Base-by-base conservation (phyloP, 2,888 invertebrate species). In the Phengaris alcon region DNA sequence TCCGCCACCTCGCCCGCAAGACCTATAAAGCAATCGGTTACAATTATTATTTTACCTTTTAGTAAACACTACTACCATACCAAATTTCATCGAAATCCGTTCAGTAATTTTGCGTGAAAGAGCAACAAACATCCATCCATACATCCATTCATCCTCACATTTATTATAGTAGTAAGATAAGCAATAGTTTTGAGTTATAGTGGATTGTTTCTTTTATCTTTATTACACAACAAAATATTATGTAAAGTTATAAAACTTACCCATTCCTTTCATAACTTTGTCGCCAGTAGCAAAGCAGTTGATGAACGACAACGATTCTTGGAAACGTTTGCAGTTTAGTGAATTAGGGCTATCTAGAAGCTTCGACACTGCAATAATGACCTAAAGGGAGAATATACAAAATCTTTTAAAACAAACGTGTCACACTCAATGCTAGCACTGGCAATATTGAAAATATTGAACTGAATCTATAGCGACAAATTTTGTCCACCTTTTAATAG, bases 321-420 rank as follows among this genome's bases (percentile, higher is more conserved):
- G 98, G 88, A 99, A 98, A 69, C 98, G 95, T n/a, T 97, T 96
- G 89, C 98, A 98, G 90, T 98, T 98, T 79, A 98, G 91, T 4
- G 97, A 97, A n/a, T 97, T 96, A 6, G 98, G 96, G 83, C 97
- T 97, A 77, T 98, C 98, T 78, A 98, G 95, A 90, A 99, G 95
- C 88, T 98, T 97, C 0, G 99, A 99, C 13, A 99, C 98, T 0
- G 98, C 98, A 83, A 99, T 98, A 79, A 99, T 98, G 54, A 98
- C 98, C 96, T 97, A 22, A 22, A 22, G 44, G 51, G 72, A 52
- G 73, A 55, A 73, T 46, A 54, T 44, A 1, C 10, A 51, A 46
- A 55, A n/a, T 6, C 6, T 52, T 70, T 35, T 35, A 9, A 70
- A 55, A 44, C 9, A 59, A 15, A 22, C 7, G 13, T 54, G 54